Conservation (phyloP, 1,140 invertebrate species). For the Rhopalosiphum maidis region DNA sequence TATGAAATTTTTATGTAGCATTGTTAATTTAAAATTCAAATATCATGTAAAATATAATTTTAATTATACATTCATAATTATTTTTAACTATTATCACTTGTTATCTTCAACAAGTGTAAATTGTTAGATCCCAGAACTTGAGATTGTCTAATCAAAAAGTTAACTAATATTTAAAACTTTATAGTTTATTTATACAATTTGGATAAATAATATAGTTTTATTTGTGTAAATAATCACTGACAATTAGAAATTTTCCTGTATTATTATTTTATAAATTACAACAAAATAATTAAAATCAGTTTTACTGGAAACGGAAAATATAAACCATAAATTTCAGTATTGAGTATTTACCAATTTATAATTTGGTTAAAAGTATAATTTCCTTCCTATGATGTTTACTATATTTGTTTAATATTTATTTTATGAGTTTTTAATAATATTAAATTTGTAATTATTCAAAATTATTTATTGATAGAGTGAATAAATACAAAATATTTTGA, state of each 20-base stretch:
- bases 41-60: not conserved
- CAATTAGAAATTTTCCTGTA: too few species aligned
- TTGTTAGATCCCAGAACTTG: not conserved
- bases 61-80: not conserved
- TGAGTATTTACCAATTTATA: not conserved
- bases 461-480: too few species aligned
- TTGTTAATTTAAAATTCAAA: not conserved
- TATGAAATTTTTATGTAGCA: too few species aligned
- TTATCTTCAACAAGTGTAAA: not conserved
- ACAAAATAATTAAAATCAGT: not conserved
- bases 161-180: not conserved
- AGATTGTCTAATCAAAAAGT: not conserved
- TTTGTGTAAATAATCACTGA: too few species aligned
- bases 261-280: not conserved
- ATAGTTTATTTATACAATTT: not conserved
- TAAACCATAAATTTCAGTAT: not conserved
- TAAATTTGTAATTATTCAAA: too few species aligned
- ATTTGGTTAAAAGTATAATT: not conserved
- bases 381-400: not conserved
- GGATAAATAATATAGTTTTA: not conserved
- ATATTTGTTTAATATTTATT: not conserved
- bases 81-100: not conserved
- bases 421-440: not conserved
- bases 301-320: not conserved
- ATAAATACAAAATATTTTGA: too few species aligned